Conservation (phyloP, 1,140 invertebrate species). For the Globodera ellingtonae region DNA sequence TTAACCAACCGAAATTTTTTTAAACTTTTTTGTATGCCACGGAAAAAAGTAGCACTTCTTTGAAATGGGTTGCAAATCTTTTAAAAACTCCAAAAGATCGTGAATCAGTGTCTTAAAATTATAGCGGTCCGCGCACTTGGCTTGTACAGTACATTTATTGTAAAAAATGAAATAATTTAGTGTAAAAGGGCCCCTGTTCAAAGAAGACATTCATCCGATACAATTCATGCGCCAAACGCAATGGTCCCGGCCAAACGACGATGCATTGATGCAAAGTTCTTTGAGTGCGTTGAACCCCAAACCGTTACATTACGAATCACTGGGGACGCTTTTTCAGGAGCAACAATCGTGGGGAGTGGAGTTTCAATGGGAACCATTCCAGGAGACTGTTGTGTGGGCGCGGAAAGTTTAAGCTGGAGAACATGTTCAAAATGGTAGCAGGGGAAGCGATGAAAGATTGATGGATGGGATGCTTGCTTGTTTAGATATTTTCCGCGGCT, state of each 20-base stretch:
- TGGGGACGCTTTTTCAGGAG: conserved; percentile 8
- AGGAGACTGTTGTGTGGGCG: conserved; percentile 3
- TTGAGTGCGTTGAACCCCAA: conserved; percentile 7
- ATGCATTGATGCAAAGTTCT: conserved; percentile 34
- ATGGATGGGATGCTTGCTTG: background rate
- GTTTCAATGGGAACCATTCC: conserved; percentile 23
- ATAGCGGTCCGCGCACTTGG: too few species aligned
- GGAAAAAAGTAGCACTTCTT: too few species aligned
- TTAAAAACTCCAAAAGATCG: too few species aligned
- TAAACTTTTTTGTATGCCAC: too few species aligned
- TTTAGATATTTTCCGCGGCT: conserved; percentile 11
- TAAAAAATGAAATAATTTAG: background rate
- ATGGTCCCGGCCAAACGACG: conserved; percentile 43
- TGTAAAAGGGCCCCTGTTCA: conserved; percentile 7
- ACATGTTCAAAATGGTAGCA: conserved; percentile 1
- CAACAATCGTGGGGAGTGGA: conserved; percentile 29
- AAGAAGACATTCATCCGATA: conserved; percentile 8
- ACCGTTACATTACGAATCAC: background rate
- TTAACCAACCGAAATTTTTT: too few species aligned
- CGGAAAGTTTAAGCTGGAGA: conserved; percentile 3
- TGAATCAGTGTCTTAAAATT: too few species aligned
- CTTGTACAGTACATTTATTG: too few species aligned
- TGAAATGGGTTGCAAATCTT: too few species aligned
- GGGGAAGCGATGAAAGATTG: too few species aligned
- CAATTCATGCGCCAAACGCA: conserved; percentile 33